A percentile compares a stretch with the other conserved stretches of the same genome.
These are phyloP conservation scores for Meteorus cinctellus DNA, from an alignment of 2,888 invertebrate genomes.

Conservation along the genomic window DNA sequence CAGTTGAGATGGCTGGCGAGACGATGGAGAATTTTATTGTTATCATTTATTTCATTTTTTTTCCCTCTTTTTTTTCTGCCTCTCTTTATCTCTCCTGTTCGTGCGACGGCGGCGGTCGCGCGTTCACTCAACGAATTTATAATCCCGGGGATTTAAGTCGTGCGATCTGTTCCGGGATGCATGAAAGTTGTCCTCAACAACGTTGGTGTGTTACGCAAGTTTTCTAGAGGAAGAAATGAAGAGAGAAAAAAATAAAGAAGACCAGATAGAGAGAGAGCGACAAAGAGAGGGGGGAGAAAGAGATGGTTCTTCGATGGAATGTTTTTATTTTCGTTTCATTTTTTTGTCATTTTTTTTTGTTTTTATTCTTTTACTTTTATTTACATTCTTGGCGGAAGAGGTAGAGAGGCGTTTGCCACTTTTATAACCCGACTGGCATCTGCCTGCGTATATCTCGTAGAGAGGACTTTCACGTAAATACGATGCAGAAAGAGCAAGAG, in stretches of 20 bases:
- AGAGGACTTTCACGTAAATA: constrained; percentile 21
- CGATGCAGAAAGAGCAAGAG: constrained; percentile 18
- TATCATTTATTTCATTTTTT: constrained; percentile 23
- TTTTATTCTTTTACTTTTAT: constrained; percentile 22
- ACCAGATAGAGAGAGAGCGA: neutral
- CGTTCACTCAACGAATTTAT: constrained; percentile 24
- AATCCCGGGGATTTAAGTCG: constrained; percentile 33
- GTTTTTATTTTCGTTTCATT: neutral
- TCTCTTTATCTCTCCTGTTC: neutral
- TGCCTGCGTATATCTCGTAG: constrained; percentile 21
- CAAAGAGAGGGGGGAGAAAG: neutral
- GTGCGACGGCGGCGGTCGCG: constrained; percentile 14
- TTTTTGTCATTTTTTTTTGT: constrained; percentile 11
- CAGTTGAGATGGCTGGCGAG: neutral
- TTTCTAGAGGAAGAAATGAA: constrained; percentile 31
- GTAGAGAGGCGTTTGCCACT: constrained; percentile 24
- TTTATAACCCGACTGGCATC: constrained; percentile 30
- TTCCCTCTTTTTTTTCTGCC: neutral
- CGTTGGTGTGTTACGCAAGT: constrained; percentile 34
- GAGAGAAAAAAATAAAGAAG: constrained; percentile 16
- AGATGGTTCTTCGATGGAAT: constrained; percentile 7
- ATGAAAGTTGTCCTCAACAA: constrained; percentile 40
- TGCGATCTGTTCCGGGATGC: constrained; percentile 38
- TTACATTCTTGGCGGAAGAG: constrained; percentile 29
- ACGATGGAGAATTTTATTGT: constrained; percentile 1